phyloP scores from a whole-genome alignment of 2,113 vertebrate genomes.

The Nyctibius bracteatus region DNA sequence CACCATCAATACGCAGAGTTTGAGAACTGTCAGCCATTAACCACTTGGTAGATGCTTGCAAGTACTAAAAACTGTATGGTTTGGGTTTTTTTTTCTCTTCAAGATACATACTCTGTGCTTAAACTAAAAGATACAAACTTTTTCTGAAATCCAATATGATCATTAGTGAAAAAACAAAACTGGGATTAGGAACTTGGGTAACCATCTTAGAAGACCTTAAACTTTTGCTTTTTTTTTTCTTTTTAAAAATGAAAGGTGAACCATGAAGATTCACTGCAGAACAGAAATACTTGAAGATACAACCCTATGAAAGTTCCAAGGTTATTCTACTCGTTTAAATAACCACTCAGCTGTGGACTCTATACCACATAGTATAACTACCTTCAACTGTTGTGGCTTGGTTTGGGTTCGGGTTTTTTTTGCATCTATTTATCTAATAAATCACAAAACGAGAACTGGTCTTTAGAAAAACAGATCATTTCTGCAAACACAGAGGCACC shows the following conservation, averaged over 20 bases:
- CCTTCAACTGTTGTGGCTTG: not conserved
- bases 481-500: not conserved
- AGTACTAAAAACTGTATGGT: not conserved
- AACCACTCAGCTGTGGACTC: not conserved
- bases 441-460: not conserved
- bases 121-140: not conserved
- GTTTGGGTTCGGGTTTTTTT: not conserved
- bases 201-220: not conserved
- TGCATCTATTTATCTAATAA: not conserved
- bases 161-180: not conserved
- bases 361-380: not conserved
- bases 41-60: not conserved
- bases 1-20: not conserved
- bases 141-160: not conserved
- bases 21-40: not conserved
- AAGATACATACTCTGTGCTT: not conserved
- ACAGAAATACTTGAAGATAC: not conserved
- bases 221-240: not conserved
- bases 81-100: not conserved
- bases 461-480: not conserved
- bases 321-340: not conserved
- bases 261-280: not conserved
- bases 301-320: not conserved
- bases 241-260: not conserved
- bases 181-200: not conserved